Percentiles rank a stretch among this genome's conserved stretches.
phyloP scores from a whole-genome alignment of 2,888 invertebrate genomes.

The Cantharis flavilabris region DNA sequence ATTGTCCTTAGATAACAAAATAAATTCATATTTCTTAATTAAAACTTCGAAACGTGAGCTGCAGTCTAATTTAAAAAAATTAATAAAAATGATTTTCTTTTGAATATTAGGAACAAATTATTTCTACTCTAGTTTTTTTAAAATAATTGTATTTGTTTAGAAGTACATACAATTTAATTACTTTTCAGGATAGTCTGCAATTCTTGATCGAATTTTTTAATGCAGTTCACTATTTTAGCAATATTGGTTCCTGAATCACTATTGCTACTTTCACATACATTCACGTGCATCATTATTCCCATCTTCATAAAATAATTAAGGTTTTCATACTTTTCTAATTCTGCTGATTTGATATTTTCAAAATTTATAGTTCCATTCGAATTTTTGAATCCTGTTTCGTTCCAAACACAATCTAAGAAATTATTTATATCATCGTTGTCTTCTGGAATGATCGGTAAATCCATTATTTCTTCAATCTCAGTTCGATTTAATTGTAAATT shows the following conservation, averaged over 20 bases:
- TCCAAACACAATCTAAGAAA: neutral
- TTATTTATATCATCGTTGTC: neutral
- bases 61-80: neutral
- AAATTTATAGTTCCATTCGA: neutral
- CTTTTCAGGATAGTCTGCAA: too few relatives aligned
- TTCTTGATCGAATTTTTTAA: neutral
- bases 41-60: neutral
- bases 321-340: neutral
- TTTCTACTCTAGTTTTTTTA: too few relatives aligned
- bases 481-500: neutral
- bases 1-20: neutral
- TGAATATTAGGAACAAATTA: too few relatives aligned
- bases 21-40: neutral
- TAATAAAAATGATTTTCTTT: too few relatives aligned
- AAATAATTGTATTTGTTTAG: too few relatives aligned
- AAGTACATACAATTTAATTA: too few relatives aligned
- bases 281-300: too few relatives aligned
- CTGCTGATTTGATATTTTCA: neutral
- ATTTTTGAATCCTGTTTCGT: neutral
- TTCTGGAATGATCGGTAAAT: neutral
- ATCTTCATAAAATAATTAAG: too few relatives aligned
- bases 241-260: neutral
- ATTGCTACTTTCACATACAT: neutral
- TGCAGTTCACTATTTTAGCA: neutral
- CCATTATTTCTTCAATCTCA: neutral